Evolutionary conservation across 2,797 vertebrate species (phyloP), one percentile per base, ranked within the genome.

Genomic region (Denticeps clupeoides): DNA sequence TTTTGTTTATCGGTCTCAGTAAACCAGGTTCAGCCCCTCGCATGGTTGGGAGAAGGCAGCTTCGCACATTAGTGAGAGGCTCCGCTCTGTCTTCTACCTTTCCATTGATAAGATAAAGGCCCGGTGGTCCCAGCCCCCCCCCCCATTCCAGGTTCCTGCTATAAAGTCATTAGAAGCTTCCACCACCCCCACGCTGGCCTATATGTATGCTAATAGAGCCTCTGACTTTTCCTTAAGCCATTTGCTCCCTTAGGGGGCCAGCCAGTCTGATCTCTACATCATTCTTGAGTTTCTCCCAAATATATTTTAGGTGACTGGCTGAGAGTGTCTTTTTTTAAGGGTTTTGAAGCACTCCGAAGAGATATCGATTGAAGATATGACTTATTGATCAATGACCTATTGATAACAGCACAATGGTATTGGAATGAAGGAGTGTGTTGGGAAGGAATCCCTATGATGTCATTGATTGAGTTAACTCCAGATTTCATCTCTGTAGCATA

Each of bases 121-220:
- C 74, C 35, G 11, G n/a, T 73, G 60, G 69, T 69, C 77, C 70
- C 72, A 63, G 78, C 75, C 69, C 69, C 70, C 74, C 80, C 46
- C 83, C 87, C 89, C 82, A 89, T 71, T 80, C 79, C 79, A 67
- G 85, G 86, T 93, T 94, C 89, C 89, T 93, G 89, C 86, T 89
- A 86, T 95, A 93, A 96, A 91, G 83, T 87, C 81, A 91, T 92
- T 91, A 85, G 87, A 85, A 64, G 55, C 45, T 72, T 45, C 16
- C 22, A 47, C 22, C 22, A 47, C 42, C 32, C 31, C 49, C 48
- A 59, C 38, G 47, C 58, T 29, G 31, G 53, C 56, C 56, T 53
- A 23, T 42, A 33, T 58, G 41, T 51, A 58, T 63, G 58, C 52
- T 51, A 65, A n/a, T n/a, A n/a, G n/a, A n/a, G n/a, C 24, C 16